These are phyloP conservation scores for Cossypha caffra DNA, from an alignment of 2,797 vertebrate genomes.

Conservation along the genomic window DNA sequence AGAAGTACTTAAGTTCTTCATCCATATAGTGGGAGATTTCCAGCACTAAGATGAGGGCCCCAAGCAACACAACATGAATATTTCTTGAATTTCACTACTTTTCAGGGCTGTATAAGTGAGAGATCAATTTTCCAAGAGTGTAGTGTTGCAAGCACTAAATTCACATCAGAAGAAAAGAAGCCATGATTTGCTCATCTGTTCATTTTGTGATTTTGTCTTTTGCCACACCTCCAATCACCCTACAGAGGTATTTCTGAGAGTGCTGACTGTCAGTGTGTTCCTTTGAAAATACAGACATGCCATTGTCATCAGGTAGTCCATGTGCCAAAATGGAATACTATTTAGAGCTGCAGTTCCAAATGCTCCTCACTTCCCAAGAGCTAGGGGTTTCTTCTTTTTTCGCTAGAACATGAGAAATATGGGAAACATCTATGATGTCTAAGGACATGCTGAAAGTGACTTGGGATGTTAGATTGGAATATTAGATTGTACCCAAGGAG, in stretches of 20 bases:
- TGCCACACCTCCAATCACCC: background rate
- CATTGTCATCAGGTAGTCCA: accelerated
- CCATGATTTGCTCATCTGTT: background rate
- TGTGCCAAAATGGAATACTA: background rate
- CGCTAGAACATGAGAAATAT: background rate
- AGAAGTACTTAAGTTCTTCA: background rate
- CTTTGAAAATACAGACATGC: background rate
- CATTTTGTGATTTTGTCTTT: background rate
- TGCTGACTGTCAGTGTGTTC: background rate
- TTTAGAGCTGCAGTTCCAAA: background rate
- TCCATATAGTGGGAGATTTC: background rate
- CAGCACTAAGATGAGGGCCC: background rate
- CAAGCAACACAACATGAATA: background rate
- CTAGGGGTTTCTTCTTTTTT: background rate
- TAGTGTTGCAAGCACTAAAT: background rate
- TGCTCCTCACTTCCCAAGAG: background rate
- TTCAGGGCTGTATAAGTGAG: background rate
- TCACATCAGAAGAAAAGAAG: background rate
- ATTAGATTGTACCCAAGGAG: background rate
- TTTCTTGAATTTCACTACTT: background rate
- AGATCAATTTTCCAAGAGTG: background rate
- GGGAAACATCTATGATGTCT: background rate
- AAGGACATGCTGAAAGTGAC: background rate
- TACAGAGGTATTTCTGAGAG: background rate
- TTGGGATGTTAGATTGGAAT: background rate